Evolutionary conservation across 2,113 vertebrate species (phyloP).

Genomic region (Apus apus): DNA sequence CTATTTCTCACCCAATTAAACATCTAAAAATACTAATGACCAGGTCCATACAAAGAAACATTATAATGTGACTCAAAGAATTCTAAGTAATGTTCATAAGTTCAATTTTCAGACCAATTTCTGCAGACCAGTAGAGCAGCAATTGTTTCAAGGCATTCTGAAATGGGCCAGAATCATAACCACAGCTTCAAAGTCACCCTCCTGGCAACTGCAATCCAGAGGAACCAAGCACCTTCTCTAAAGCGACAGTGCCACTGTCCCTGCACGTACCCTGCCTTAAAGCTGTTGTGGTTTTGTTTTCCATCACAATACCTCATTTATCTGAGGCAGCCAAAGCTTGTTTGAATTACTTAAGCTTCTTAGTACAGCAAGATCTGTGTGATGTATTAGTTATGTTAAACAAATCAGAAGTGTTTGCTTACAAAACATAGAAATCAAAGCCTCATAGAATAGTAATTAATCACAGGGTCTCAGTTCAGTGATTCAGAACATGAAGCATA

Average conservation of each 20-base stretch:
- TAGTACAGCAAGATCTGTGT: background rate
- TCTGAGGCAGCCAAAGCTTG: background rate
- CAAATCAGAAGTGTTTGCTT: conserved; percentile 55
- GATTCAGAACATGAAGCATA: conserved; percentile 21
- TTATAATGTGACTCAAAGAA: background rate
- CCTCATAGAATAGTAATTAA: conserved; percentile 49
- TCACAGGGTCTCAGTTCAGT: conserved; percentile 41
- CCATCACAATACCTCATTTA: background rate
- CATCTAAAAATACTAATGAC: conserved; percentile 9
- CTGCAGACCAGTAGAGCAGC: background rate
- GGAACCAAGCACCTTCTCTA: background rate
- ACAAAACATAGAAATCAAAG: conserved; percentile 45
- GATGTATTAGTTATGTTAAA: conserved; percentile 44
- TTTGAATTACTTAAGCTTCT: background rate
- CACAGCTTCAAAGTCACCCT: background rate
- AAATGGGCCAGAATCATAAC: background rate
- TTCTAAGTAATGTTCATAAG: background rate
- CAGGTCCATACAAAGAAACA: background rate
- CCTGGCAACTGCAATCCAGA: background rate
- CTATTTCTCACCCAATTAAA: conserved; percentile 51
- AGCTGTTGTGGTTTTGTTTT: background rate
- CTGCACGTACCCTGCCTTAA: background rate
- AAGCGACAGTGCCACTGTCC: background rate
- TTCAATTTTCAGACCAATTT: background rate
- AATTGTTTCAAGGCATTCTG: background rate